These are phyloP conservation scores for Diploptera punctata DNA, from an alignment of 2,888 invertebrate species.

Conservation along the genomic window DNA sequence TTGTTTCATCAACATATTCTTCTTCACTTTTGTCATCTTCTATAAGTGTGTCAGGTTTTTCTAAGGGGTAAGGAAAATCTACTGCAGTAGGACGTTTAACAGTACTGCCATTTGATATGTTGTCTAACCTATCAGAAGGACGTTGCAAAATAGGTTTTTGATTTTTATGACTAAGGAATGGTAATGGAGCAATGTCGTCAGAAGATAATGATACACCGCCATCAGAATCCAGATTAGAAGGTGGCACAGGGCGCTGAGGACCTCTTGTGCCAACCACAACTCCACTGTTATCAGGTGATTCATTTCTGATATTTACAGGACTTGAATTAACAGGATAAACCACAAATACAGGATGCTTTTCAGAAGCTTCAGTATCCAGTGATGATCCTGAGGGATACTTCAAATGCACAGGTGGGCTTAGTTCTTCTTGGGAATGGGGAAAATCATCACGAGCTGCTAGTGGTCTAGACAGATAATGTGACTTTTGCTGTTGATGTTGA, in stretches of 20 bases:
- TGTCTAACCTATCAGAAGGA: constrained; percentile 53
- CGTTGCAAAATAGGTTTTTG: constrained; percentile 57
- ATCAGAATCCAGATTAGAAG: constrained; percentile 50
- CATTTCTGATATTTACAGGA: constrained; percentile 58
- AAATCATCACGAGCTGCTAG: constrained; percentile 27
- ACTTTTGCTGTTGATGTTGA: constrained; percentile 16
- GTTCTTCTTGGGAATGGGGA: constrained; percentile 2
- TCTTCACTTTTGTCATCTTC: constrained; percentile 49
- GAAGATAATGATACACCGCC: neutral
- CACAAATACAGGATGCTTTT: constrained; percentile 57
- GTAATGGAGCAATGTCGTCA: neutral
- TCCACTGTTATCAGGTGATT: constrained; percentile 54
- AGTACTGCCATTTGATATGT: constrained; percentile 41
- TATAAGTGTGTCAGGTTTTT: constrained; percentile 61
- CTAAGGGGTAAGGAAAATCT: constrained; percentile 70
- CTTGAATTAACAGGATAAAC: constrained; percentile 66
- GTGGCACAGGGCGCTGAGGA: constrained; percentile 58
- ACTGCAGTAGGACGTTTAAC: constrained; percentile 55
- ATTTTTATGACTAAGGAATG: constrained; percentile 46
- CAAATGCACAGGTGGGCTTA: constrained; percentile 8
- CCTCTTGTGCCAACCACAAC: constrained; percentile 64
- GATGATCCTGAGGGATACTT: constrained; percentile 34
- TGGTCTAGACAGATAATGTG: constrained; percentile 20
- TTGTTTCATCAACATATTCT: constrained; percentile 39
- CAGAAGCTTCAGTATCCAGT: constrained; percentile 44